These are phyloP conservation scores for Carassius auratus DNA, from an alignment of 2,113 vertebrate genomes.

Conservation along the genomic window DNA sequence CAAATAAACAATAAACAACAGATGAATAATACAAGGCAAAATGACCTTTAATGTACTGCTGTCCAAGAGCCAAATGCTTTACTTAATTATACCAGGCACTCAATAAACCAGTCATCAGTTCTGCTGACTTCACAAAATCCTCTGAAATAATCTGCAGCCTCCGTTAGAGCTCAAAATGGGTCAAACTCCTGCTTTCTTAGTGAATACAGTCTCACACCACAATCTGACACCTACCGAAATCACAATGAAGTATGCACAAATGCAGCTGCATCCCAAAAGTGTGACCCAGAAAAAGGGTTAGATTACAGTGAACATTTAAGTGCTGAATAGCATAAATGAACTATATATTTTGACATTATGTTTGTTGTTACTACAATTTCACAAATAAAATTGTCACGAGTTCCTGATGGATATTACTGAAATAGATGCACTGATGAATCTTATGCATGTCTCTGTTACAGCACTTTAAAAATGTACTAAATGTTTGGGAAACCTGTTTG, in stretches of 20 bases:
- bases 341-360: background rate
- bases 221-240: background rate
- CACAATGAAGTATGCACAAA: background rate
- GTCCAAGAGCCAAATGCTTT: background rate
- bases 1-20: background rate
- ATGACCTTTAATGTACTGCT: background rate
- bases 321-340: background rate
- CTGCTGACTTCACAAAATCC: slow-evolving; percentile 21
- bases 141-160: background rate
- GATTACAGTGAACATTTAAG: background rate
- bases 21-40: background rate
- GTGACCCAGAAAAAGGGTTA: background rate
- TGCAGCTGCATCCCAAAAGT: background rate
- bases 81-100: slow-evolving; percentile 1
- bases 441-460: background rate
- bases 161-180: slow-evolving; percentile 16
- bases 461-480: background rate
- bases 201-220: slow-evolving; percentile 2
- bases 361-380: background rate
- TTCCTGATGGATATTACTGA: background rate
- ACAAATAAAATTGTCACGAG: background rate
- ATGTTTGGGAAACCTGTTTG: background rate
- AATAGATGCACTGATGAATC: background rate
- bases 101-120: slow-evolving; percentile 19
- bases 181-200: background rate